These are phyloP conservation scores for Telmatochromis brichardi DNA, from an alignment of 2,113 vertebrate species.

Conservation along the genomic window DNA sequence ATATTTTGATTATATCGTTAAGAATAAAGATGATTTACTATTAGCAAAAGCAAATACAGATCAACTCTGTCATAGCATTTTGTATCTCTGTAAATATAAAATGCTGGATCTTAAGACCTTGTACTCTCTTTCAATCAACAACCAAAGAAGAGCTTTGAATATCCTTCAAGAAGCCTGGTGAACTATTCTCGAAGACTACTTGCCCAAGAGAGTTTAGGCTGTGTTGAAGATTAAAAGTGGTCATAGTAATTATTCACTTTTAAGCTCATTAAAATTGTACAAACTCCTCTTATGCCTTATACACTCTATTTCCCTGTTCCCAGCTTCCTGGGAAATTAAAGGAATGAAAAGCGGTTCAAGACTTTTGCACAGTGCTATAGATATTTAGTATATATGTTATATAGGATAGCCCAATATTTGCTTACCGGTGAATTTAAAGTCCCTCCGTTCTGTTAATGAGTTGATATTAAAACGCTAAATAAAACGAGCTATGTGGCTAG, in stretches of 20 bases:
- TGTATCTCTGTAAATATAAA: background rate
- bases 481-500: background rate
- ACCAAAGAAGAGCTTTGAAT: background rate
- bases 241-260: background rate
- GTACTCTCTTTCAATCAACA: background rate
- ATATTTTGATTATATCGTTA: background rate
- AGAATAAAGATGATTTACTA: background rate
- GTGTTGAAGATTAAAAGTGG: background rate
- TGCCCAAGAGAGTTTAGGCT: background rate
- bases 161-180: background rate
- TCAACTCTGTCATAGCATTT: background rate
- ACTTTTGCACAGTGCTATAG: background rate
- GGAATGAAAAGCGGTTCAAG: background rate
- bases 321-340: background rate
- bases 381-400: background rate
- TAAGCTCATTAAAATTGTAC: background rate
- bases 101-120: background rate
- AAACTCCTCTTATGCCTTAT: background rate
- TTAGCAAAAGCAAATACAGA: background rate
- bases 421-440: background rate
- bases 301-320: background rate
- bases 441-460: background rate
- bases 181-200: background rate
- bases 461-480: background rate
- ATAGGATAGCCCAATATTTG: background rate